phyloP scores from a whole-genome alignment of 1,140 invertebrate genomes.

The Drosophila pruinosa region DNA sequence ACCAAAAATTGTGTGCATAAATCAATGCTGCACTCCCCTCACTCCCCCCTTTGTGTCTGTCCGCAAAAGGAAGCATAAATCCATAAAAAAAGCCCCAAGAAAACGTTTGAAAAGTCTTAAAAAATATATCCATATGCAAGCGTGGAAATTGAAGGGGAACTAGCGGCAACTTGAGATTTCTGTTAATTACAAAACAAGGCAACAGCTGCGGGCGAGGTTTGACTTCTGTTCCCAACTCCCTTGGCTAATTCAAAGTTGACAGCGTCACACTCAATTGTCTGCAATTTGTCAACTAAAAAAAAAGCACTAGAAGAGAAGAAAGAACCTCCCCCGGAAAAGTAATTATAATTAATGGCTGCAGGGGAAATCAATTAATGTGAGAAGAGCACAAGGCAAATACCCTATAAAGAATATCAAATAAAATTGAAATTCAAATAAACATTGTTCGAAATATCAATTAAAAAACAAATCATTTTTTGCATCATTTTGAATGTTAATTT shows the following conservation, averaged over 20 bases:
- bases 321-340: slow-evolving; percentile 11
- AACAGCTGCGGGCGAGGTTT: slow-evolving; percentile 41
- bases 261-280: slow-evolving; percentile 46
- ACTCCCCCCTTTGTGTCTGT: not conserved
- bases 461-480: too few relatives aligned
- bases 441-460: not conserved
- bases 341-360: slow-evolving; percentile 1
- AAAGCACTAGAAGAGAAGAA: not conserved
- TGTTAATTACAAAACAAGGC: slow-evolving; percentile 40
- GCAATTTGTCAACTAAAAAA: slow-evolving; percentile 47
- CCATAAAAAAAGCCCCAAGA: slow-evolving; percentile 24
- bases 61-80: slow-evolving; percentile 17
- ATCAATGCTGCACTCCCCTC: slow-evolving; percentile 12
- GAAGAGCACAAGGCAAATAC: not conserved
- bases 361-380: not conserved
- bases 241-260: slow-evolving; percentile 7
- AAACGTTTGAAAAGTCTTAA: slow-evolving; percentile 43
- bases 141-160: not conserved
- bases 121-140: slow-evolving; percentile 12
- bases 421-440: too few relatives aligned
- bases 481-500: too few relatives aligned
- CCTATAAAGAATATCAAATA: not conserved
- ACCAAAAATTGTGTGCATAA: slow-evolving; percentile 26
- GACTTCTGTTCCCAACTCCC: not conserved
- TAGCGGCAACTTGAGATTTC: slow-evolving; percentile 32